A percentile compares a stretch with the other conserved stretches of the same genome.
phyloP scores from a whole-genome alignment of 2,888 invertebrate species.

The Ephialtes manifestator region DNA sequence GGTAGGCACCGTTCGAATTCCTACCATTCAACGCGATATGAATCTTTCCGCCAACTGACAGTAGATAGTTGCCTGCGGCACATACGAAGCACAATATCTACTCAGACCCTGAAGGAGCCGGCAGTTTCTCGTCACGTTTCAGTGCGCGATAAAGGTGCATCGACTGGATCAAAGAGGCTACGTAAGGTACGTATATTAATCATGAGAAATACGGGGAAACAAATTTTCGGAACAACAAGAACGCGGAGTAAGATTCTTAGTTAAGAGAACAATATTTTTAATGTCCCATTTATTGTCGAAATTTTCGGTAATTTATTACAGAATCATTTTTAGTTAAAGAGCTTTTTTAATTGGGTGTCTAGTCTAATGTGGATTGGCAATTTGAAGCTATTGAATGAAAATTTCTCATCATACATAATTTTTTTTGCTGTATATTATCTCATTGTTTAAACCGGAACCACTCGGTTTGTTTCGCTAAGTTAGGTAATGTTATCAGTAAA shows the following conservation, averaged over 20 bases:
- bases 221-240: not conserved
- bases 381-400: too few relatives aligned
- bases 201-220: not conserved
- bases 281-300: too few relatives aligned
- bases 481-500: too few relatives aligned
- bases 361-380: too few relatives aligned
- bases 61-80: not conserved
- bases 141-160: not conserved
- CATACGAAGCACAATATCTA: not conserved
- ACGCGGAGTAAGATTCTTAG: not conserved
- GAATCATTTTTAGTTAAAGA: too few relatives aligned
- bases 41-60: not conserved
- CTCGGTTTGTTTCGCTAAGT: too few relatives aligned
- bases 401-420: too few relatives aligned
- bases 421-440: too few relatives aligned
- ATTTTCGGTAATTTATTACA: too few relatives aligned
- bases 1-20: not conserved
- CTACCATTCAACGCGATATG: not conserved
- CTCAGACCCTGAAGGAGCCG: not conserved
- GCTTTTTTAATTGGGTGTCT: too few relatives aligned
- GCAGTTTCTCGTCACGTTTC: constrained; percentile 5
- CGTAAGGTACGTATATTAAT: not conserved
- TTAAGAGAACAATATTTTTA: too few relatives aligned
- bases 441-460: too few relatives aligned
- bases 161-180: not conserved